Evolutionary conservation across 2,888 invertebrate species (phyloP), one percentile per base, ranked within the genome.

Genomic region (Nebria brevicollis): DNA sequence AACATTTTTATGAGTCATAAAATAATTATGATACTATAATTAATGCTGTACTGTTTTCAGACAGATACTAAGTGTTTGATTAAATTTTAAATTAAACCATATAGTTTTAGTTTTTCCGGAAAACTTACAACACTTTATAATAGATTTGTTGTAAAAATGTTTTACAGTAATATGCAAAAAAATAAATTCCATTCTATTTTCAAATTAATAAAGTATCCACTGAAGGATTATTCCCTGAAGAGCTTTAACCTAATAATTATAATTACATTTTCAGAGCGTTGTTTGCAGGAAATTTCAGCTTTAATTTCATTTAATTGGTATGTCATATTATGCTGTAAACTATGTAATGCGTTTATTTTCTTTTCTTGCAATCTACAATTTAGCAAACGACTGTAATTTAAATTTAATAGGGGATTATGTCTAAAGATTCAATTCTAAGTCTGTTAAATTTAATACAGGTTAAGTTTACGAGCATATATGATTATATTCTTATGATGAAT

Each of bases 281-380:
- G 68, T 68, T 68, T 68, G 6, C 68, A 20, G 15, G 68, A 68
- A 68, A 68, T 25, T 68, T 68, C 68, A 68, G 68, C 20, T 25
- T 68, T 68, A 68, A 68, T 68, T 68, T 54, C 13, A 15, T 66
- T 66, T 66, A 66, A 66, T 66, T 66, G 15, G 20, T 15, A 68
- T 25, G 26, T 7, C 68, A 68, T 26, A 8, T 25, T 25, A 26
- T 15, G 68, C 68, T 68, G 13, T 54, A 54, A 8, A 54, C 54
- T 54, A 54, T 34, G 5, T 34, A 34, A 34, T 34, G 5, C 34
- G 34, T 34, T 34, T 34, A 34, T 4, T 34, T 34, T 34, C 20
- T 34, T 34, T 34, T 34, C 34, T 34, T 34, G 34, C 5, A 34
- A 34, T 34, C 1, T 34, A 34, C 34, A 34, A 34, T 34, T 34